Base-by-base conservation (phyloP, 1,140 invertebrate species). In the Zaprionus nigranus region DNA sequence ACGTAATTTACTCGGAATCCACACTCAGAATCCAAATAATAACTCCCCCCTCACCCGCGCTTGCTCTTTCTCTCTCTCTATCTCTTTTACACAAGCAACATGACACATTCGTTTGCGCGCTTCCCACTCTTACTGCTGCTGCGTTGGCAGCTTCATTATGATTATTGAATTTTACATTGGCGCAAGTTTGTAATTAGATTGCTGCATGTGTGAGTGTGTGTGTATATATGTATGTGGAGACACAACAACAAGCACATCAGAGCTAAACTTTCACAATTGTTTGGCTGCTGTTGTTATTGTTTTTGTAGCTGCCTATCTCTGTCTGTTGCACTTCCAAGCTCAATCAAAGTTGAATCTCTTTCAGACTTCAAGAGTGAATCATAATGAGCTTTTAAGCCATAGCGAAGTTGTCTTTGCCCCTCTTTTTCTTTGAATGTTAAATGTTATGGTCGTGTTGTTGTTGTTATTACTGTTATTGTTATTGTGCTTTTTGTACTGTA, bases 141-240 rank as follows among this genome's bases (percentile, higher is more conserved):
- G 67, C 15, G 73, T 58, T 75, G 67, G 73, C 73, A 70, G 58
- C 56, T 62, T 62, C 59, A 51, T 51, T 51, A 51, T 53, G n/a
- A 74, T 69, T 75, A 63, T 70, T 70, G 34, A 70, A 63, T 75
- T 75, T 75, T 65, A 56, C 62, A 53, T 63, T 53, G 34, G 61
- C 22, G 15, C 17, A 73, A 36, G 58, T 51, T 38, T 40, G 53
- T 70, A 75, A 75, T 75, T 75, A 66, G 75, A 73, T 62, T 77
- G 57, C 62, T 22, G 20, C 46, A 51, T 51, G 46, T 51, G 60
- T 69, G 81, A 38, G 76, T 70, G 79, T 49, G 24, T n/a, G 38
- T n/a, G 51, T 28, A 68, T 15, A 36, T 38, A 56, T 46, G n/a
- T 38, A 56, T 46, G n/a, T 17, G 56, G 30, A n/a, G n/a, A 40